A percentile compares a stretch with the other conserved stretches of the same genome.
Conservation (phyloP, 2,888 invertebrate species). For the Drosophila nr. fundita region DNA sequence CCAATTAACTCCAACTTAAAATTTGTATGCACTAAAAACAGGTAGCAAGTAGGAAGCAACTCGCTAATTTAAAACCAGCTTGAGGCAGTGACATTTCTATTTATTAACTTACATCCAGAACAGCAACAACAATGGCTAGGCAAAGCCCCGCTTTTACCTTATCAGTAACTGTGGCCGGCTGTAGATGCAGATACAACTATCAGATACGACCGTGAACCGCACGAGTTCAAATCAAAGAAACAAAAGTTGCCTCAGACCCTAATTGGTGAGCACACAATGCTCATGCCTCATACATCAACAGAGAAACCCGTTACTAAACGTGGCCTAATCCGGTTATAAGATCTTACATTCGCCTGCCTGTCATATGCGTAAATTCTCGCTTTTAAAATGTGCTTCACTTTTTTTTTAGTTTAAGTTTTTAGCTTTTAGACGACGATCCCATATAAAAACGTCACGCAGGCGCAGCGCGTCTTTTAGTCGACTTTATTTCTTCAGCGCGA, state of each 20-base stretch:
- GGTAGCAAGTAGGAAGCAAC: constrained; percentile 50
- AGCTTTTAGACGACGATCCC: constrained; percentile 23
- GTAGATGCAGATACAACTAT: constrained; percentile 9
- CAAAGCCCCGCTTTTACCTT: constrained; percentile 23
- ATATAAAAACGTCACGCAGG: constrained; percentile 65
- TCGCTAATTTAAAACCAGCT: constrained; percentile 29
- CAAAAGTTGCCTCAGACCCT: constrained; percentile 36
- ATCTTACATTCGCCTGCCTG: constrained; percentile 64
- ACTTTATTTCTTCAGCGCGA: constrained; percentile 46
- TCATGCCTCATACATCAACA: constrained; percentile 15
- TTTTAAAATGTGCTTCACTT: constrained; percentile 51
- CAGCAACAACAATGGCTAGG: constrained; percentile 10
- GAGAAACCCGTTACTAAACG: constrained; percentile 57
- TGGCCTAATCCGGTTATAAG: constrained; percentile 78
- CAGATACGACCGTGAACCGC: constrained; percentile 63
- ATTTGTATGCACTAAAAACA: constrained; percentile 21
- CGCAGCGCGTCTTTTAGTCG: constrained; percentile 74
- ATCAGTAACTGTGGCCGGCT: constrained; percentile 16
- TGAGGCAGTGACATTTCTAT: constrained; percentile 29
- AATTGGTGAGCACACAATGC: constrained; percentile 44
- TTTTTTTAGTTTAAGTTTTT: constrained; percentile 24
- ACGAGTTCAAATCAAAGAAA: constrained; percentile 55
- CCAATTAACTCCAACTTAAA: constrained; percentile 51
- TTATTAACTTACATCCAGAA: constrained; percentile 55
- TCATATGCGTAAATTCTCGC: constrained; percentile 45